These are phyloP conservation scores for Fragum whitleyi DNA, from an alignment of 2,888 invertebrate species.

Conservation along the genomic window DNA sequence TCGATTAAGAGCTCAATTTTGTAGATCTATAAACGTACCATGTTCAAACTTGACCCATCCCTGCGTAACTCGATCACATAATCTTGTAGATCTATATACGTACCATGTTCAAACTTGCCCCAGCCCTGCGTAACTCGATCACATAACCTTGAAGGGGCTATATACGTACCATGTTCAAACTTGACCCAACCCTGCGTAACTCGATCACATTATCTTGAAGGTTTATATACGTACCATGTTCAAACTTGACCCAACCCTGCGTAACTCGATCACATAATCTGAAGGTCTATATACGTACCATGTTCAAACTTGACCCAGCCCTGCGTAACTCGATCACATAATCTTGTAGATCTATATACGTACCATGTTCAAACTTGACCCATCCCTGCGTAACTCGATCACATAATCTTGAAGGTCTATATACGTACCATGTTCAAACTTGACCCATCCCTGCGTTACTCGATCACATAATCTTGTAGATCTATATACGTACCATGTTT, in stretches of 20 bases:
- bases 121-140: constrained; percentile 20
- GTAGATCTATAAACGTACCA: too few relatives aligned
- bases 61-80: constrained; percentile 7
- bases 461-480: too few relatives aligned
- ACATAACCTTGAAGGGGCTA: too few relatives aligned
- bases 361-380: constrained; percentile 46
- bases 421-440: constrained; percentile 42
- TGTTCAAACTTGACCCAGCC: too few relatives aligned
- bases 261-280: too few relatives aligned
- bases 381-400: constrained; percentile 16
- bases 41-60: constrained; percentile 49
- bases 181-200: constrained; percentile 37
- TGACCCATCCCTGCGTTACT: constrained; percentile 42
- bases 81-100: not conserved
- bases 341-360: not conserved
- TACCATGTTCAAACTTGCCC: constrained; percentile 49
- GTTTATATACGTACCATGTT: too few relatives aligned
- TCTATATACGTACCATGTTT: too few relatives aligned
- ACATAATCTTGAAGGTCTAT: not conserved
- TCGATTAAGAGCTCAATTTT: too few relatives aligned
- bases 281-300: too few relatives aligned
- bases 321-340: too few relatives aligned
- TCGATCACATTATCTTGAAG: not conserved
- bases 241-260: too few relatives aligned
- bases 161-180: constrained; percentile 40